phyloP scores from a whole-genome alignment of 2,113 vertebrate species.

The Turdus rufiventris region DNA sequence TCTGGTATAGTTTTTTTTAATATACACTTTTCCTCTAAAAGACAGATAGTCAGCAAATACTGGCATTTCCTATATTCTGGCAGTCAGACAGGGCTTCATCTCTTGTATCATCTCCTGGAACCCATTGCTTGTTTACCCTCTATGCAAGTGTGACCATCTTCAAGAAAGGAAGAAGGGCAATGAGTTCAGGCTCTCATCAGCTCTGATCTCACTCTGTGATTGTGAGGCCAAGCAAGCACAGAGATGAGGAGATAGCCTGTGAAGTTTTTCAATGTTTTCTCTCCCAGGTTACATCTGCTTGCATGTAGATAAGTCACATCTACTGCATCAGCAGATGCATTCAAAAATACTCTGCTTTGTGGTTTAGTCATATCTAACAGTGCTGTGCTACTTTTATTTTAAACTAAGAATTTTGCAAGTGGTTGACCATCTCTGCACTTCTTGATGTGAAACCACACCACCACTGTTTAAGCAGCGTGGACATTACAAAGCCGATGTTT shows the following conservation, averaged over 20 bases:
- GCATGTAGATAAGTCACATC: background rate
- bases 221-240: background rate
- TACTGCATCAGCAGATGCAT: background rate
- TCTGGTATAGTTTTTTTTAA: background rate
- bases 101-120: background rate
- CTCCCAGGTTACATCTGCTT: background rate
- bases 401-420: background rate
- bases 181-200: background rate
- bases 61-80: background rate
- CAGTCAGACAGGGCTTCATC: background rate
- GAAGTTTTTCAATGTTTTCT: background rate
- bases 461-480: rapidly evolving
- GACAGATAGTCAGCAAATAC: background rate
- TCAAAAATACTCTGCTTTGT: background rate
- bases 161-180: background rate
- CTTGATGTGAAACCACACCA: background rate
- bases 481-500: background rate
- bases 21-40: background rate
- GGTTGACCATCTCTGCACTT: background rate
- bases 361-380: background rate
- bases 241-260: background rate
- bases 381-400: background rate
- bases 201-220: background rate
- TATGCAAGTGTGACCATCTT: background rate
- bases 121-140: rapidly evolving